These are phyloP conservation scores for Hipparchia semele DNA, from an alignment of 2,888 invertebrate genomes.

Conservation along the genomic window DNA sequence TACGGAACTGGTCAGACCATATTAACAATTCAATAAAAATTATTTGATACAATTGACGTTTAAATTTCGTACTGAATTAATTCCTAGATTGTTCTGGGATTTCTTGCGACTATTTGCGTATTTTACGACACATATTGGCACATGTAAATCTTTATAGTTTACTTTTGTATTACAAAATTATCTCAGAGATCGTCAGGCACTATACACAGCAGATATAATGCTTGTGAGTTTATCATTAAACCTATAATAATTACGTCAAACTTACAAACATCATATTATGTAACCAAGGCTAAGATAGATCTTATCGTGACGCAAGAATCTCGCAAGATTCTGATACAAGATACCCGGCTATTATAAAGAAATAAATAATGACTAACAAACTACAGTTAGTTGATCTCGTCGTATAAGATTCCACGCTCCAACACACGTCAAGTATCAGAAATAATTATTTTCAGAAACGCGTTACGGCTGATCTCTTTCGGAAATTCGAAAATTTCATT, in stretches of 20 bases:
- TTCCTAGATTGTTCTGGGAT: no score
- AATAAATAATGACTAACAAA: no score
- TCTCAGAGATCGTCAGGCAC: not conserved
- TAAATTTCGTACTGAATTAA: no score
- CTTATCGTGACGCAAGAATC: not conserved
- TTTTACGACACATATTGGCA: no score
- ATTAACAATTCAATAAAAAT: no score
- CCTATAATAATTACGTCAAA: not conserved
- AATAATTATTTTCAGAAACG: slow-evolving; percentile 78
- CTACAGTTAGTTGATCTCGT: no score
- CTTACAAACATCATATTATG: not conserved
- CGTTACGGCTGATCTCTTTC: slow-evolving; percentile 70
- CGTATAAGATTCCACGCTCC: not conserved
- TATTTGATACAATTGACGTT: no score
- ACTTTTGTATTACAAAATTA: not conserved
- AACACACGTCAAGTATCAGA: slow-evolving; percentile 45
- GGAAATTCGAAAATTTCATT: slow-evolving; percentile 70
- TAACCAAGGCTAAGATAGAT: not conserved
- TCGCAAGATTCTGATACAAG: not conserved
- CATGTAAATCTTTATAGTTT: not conserved
- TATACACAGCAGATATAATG: not conserved
- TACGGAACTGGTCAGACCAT: no score
- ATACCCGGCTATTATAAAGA: not conserved
- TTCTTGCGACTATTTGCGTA: no score
- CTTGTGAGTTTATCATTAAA: not conserved